These are phyloP conservation scores for Xerus rutilus DNA, from an alignment of 2,797 vertebrate genomes.

Conservation along the genomic window DNA sequence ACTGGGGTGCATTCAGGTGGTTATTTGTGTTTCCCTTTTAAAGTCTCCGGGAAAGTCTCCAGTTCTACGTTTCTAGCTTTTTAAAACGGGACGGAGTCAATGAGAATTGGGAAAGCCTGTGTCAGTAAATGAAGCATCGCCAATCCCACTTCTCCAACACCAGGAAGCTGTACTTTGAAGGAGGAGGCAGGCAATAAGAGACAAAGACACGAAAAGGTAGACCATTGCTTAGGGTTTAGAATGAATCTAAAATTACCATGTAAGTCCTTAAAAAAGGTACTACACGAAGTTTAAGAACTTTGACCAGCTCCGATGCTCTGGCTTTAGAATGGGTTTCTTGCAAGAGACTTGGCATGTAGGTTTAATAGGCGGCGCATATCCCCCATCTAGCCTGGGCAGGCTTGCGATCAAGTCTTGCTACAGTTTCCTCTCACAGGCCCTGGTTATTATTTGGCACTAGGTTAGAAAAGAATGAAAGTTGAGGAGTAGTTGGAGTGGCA, in stretches of 20 bases:
- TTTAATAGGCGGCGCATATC: background rate
- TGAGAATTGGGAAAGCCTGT: background rate
- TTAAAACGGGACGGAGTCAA: background rate
- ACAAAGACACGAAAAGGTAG: background rate
- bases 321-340: background rate
- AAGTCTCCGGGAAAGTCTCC: background rate
- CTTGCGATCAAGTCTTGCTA: background rate
- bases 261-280: background rate
- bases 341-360: background rate
- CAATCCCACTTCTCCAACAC: background rate
- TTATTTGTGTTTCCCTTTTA: background rate
- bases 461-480: background rate
- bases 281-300: background rate
- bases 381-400: background rate
- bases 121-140: background rate
- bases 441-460: constrained; percentile 5
- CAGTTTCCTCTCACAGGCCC: fast-evolving
- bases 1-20: background rate
- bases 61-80: background rate
- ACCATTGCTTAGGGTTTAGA: background rate
- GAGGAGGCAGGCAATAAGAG: background rate
- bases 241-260: background rate
- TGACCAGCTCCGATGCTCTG: background rate
- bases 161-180: background rate
- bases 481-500: background rate